Percentiles rank a stretch among this genome's conserved stretches.
These are phyloP conservation scores for Parelbella ahira DNA, from an alignment of 2,888 invertebrate genomes.

Conservation along the genomic window DNA sequence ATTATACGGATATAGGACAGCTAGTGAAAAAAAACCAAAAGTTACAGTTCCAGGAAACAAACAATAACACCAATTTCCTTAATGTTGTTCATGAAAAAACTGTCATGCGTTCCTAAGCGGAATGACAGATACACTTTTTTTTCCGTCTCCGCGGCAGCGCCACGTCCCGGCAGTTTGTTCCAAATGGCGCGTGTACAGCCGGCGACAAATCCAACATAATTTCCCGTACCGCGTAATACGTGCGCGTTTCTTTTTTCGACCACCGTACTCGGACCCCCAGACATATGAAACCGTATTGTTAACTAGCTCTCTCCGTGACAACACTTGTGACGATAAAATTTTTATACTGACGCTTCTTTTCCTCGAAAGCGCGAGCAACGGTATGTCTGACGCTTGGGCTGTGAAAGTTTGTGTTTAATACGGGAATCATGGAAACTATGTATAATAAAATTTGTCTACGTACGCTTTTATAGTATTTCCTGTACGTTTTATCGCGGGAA, in stretches of 20 bases:
- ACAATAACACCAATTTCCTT: too few relatives aligned
- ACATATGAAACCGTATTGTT: conserved; percentile 25
- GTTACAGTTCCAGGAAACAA: too few relatives aligned
- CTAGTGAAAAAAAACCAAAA: too few relatives aligned
- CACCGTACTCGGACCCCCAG: conserved; percentile 18
- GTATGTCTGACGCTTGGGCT: conserved; percentile 17
- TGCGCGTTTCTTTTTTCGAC: background rate
- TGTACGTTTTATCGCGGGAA: too few relatives aligned
- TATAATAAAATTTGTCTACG: too few relatives aligned
- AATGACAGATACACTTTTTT: conserved; percentile 20
- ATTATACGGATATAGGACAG: too few relatives aligned
- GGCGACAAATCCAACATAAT: conserved; percentile 1
- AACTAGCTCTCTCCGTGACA: conserved; percentile 22
- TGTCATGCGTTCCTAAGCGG: conserved; percentile 10
- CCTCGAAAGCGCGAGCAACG: conserved; percentile 11
- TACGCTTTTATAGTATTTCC: too few relatives aligned
- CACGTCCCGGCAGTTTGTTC: conserved; percentile 21
- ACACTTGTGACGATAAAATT: conserved; percentile 24
- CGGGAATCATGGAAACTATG: conserved; percentile 12
- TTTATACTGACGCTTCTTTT: conserved; percentile 20
- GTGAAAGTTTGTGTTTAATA: conserved; percentile 19
- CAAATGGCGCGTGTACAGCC: conserved; percentile 21
- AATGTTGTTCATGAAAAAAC: conserved; percentile 15
- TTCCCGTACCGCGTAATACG: background rate
- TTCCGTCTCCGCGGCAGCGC: conserved; percentile 9